Evolutionary conservation across 2,888 invertebrate genomes (phyloP).

Genomic region (Lochmaea crataegi): DNA sequence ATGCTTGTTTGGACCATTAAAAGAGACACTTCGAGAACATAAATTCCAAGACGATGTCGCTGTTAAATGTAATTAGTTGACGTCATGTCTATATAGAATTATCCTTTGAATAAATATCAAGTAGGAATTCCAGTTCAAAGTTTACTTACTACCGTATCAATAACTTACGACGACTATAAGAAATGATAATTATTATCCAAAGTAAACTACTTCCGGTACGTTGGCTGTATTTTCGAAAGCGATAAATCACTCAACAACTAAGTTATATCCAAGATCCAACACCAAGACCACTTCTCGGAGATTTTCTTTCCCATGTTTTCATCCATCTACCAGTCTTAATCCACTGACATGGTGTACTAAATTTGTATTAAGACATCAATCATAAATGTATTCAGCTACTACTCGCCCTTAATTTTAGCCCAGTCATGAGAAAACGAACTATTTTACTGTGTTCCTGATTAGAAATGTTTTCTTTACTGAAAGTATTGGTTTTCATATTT

Average conservation of each 20-base stretch:
- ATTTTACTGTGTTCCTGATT: no score
- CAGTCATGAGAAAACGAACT: neutral
- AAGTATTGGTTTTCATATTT: no score
- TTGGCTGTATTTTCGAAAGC: neutral
- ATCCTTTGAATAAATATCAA: no score
- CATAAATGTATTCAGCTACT: neutral
- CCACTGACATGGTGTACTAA: neutral
- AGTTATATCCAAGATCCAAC: neutral
- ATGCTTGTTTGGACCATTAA: no score
- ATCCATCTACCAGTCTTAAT: neutral
- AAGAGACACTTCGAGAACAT: no score
- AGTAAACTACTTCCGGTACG: neutral
- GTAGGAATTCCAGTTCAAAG: no score
- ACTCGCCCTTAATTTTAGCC: neutral
- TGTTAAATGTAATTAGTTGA: no score
- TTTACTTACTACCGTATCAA: no score
- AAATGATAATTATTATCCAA: neutral
- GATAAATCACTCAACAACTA: constrained; percentile 3
- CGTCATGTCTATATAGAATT: no score
- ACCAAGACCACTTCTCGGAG: neutral
- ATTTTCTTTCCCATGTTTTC: neutral
- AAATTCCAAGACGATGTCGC: no score
- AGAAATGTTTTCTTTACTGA: no score
- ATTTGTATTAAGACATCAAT: constrained; percentile 5
- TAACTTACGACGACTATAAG: neutral